A percentile compares a stretch with the other conserved stretches of the same genome.
These are phyloP conservation scores for Venturia canescens DNA, from an alignment of 1,140 invertebrate species.

Conservation along the genomic window DNA sequence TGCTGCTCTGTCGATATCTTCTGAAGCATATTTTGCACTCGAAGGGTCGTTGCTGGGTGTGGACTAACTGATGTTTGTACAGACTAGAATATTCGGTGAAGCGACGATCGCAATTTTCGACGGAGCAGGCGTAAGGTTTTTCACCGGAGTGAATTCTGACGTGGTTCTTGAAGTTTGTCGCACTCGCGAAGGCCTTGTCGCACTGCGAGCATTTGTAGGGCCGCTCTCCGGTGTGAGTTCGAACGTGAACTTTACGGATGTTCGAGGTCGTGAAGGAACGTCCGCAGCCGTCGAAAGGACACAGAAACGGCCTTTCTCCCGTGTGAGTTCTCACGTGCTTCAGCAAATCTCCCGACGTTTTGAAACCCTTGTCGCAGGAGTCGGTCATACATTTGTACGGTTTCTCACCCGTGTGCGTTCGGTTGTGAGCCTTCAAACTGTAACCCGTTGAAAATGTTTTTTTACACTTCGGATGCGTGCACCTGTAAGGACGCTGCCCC, in stretches of 20 bases:
- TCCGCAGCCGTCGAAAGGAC: constrained; percentile 81
- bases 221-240: constrained; percentile 82
- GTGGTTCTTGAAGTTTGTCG: constrained; percentile 85
- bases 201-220: constrained; percentile 82
- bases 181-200: constrained; percentile 81
- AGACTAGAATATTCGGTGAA: constrained; percentile 88
- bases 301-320: constrained; percentile 84
- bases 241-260: constrained; percentile 81
- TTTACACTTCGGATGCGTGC: constrained; percentile 79
- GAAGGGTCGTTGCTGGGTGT: constrained; percentile 81
- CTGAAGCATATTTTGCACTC: constrained; percentile 79
- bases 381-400: constrained; percentile 81
- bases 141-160: constrained; percentile 80
- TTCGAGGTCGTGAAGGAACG: constrained; percentile 86
- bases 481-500: constrained; percentile 81
- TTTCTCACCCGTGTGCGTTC: constrained; percentile 84
- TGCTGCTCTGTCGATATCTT: constrained; percentile 81
- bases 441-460: constrained; percentile 85
- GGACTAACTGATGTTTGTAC: constrained; percentile 85
- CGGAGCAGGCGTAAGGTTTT: constrained; percentile 79
- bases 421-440: constrained; percentile 82
- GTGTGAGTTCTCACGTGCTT: constrained; percentile 85
- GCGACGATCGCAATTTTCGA: constrained; percentile 81
- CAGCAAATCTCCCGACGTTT: constrained; percentile 84
- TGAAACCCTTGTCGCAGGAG: constrained; percentile 80